phyloP scores from a whole-genome alignment of 2,888 invertebrate species.

The Chloromyia formosa region DNA sequence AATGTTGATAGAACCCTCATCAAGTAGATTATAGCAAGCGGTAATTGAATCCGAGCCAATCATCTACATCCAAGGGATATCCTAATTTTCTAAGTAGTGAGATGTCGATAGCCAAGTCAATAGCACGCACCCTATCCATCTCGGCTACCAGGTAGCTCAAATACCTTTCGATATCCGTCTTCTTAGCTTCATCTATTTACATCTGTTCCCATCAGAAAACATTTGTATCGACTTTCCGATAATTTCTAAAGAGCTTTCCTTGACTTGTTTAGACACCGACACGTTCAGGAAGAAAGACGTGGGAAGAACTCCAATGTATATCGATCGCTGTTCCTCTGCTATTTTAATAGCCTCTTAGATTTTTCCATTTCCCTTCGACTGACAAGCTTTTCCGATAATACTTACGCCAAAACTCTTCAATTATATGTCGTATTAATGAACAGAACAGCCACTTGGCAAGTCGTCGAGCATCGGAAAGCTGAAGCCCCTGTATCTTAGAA shows the following conservation, averaged over 20 bases:
- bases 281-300: neutral
- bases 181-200: too few species aligned
- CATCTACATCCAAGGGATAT: neutral
- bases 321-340: neutral
- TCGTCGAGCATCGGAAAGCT: neutral
- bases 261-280: neutral
- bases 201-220: neutral
- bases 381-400: neutral
- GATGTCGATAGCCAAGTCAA: neutral
- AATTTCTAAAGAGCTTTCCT: neutral
- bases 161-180: neutral
- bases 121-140: neutral
- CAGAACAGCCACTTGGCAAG: conserved; percentile 6
- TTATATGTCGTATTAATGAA: neutral
- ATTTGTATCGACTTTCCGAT: neutral
- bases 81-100: neutral
- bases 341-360: conserved; percentile 3
- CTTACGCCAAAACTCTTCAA: conserved; percentile 4
- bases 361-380: neutral
- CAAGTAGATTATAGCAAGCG: too few species aligned
- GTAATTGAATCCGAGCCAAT: neutral
- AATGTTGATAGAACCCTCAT: too few species aligned
- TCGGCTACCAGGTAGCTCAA: neutral
- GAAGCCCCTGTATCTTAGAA: too few species aligned
- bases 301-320: neutral